Evolutionary conservation across 1,140 invertebrate genomes (phyloP).

Genomic region (Zaprionus tsacasi): DNA sequence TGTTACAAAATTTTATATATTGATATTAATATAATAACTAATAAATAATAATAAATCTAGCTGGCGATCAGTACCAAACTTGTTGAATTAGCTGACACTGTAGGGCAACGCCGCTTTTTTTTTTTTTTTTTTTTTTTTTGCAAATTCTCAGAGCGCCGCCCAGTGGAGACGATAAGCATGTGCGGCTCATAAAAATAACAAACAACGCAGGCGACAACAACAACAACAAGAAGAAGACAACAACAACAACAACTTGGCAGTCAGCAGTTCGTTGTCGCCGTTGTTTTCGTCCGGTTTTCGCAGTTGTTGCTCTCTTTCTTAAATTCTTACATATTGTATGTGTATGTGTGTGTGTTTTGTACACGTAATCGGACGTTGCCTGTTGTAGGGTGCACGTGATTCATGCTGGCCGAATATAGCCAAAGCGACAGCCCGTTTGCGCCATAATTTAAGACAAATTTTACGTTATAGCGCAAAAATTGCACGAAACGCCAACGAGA

Average conservation of each 20-base stretch:
- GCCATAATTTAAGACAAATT: slow-evolving; percentile 42
- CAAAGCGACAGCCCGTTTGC: slow-evolving; percentile 30
- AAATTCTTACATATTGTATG: slow-evolving; percentile 22
- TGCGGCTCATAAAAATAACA: slow-evolving; percentile 49
- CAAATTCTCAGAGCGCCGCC: slow-evolving; percentile 8
- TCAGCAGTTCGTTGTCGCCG: slow-evolving; percentile 54
- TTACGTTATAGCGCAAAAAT: slow-evolving; percentile 37
- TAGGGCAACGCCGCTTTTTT: slow-evolving; percentile 29
- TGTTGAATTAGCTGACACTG: slow-evolving; percentile 31
- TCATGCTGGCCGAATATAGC: slow-evolving; percentile 34
- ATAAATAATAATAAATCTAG: not conserved
- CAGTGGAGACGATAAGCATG: slow-evolving; percentile 47
- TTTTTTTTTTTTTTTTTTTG: slow-evolving; percentile 28
- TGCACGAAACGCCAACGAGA: slow-evolving; percentile 26
- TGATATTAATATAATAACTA: not conserved
- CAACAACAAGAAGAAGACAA: slow-evolving; percentile 20
- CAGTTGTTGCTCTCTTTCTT: slow-evolving; percentile 45
- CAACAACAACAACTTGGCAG: slow-evolving; percentile 28
- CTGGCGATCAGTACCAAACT: not conserved
- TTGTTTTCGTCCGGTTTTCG: slow-evolving; percentile 65
- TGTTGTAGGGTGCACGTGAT: slow-evolving; percentile 38
- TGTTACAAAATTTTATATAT: too few relatives aligned
- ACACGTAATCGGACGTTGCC: not conserved
- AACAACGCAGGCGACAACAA: slow-evolving; percentile 23
- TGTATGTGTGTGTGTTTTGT: not conserved